Evolutionary conservation across 2,888 invertebrate species (phyloP).

Genomic region (Norana najaformis): DNA sequence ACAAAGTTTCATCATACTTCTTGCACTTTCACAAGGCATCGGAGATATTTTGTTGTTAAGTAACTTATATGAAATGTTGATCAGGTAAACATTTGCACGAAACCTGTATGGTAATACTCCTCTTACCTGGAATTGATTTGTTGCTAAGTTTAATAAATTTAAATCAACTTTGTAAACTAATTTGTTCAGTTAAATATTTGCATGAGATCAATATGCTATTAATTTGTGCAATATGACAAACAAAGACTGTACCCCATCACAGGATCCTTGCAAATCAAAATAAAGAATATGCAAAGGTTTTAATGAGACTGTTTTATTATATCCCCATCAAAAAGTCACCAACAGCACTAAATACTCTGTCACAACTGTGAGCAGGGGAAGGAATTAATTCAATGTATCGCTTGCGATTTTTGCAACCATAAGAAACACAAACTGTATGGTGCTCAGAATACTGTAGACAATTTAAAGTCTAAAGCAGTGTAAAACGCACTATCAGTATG

Average conservation of each 20-base stretch:
- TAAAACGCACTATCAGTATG: too few species aligned
- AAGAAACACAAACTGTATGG: too few species aligned
- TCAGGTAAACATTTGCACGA: too few species aligned
- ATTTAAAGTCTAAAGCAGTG: background rate
- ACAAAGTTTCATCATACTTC: background rate
- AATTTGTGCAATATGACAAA: background rate
- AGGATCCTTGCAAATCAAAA: constrained; percentile 7
- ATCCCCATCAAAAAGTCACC: background rate
- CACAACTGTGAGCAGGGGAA: constrained; percentile 1
- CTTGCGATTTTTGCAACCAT: too few species aligned
- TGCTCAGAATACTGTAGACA: background rate
- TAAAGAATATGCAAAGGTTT: background rate
- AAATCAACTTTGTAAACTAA: background rate
- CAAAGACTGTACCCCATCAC: background rate
- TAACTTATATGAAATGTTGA: too few species aligned
- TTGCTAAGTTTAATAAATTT: too few species aligned
- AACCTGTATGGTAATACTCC: too few species aligned
- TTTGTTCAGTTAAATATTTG: background rate
- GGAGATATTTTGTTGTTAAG: too few species aligned
- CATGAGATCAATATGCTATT: background rate
- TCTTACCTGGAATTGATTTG: too few species aligned
- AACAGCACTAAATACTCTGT: background rate
- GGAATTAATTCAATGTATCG: too few species aligned
- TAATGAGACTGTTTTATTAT: background rate
- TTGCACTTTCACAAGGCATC: background rate